phyloP scores from a whole-genome alignment of 2,797 vertebrate species.

The Margarornis squamiger region DNA sequence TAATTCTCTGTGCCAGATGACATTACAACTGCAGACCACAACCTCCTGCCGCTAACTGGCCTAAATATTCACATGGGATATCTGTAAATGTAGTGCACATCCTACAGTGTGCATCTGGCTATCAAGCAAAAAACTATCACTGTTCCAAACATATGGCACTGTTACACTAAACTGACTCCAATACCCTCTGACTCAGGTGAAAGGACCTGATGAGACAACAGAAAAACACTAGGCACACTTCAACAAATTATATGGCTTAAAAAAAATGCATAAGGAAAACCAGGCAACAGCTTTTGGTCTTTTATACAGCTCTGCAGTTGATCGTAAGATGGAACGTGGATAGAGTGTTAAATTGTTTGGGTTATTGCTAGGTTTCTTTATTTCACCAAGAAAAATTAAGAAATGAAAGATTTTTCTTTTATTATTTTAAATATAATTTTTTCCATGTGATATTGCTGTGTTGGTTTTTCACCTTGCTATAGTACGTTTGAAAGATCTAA shows the following conservation, averaged over 20 bases:
- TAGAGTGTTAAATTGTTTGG: not conserved
- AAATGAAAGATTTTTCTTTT: not conserved
- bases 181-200: conserved; percentile 30
- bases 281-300: not conserved
- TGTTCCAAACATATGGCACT: conserved; percentile 67
- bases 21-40: conserved; percentile 66
- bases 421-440: not conserved
- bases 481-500: not conserved
- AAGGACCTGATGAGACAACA: not conserved
- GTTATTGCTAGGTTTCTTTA: not conserved
- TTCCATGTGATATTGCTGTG: not conserved
- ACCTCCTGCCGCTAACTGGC: conserved; percentile 60
- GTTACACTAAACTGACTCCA: conserved; percentile 27
- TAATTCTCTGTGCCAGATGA: conserved; percentile 63
- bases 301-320: not conserved
- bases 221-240: not conserved
- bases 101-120: conserved; percentile 72
- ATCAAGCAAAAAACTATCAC: conserved; percentile 60
- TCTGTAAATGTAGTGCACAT: conserved; percentile 65
- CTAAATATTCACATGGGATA: conserved; percentile 68
- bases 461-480: not conserved
- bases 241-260: not conserved
- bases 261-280: not conserved
- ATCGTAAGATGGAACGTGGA: not conserved
- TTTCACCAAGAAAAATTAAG: not conserved